Base-by-base conservation (phyloP, 2,888 invertebrate genomes). In the Ectemnius lituratus region DNA sequence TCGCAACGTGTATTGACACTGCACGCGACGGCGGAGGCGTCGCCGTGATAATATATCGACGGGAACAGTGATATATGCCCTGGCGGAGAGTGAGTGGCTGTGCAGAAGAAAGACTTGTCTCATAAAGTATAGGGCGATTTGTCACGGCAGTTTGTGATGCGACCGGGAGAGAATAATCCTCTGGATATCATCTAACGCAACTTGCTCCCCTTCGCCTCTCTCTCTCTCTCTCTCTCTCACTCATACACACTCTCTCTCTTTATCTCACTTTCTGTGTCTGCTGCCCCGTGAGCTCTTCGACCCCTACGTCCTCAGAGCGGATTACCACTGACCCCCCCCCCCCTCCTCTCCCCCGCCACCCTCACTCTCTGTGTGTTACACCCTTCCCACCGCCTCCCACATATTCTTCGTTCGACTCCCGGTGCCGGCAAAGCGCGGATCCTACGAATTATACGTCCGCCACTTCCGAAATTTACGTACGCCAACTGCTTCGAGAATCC, bases 41-140 rank as follows among this genome's bases (percentile, higher is more conserved):
- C 81, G 83, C 80, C 80, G 70, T 81, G 83, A 84, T 86, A 86
- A 88, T 86, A 88, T 87, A 88, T 88, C 85, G 88, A 79, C 82
- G 73, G 62, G 66, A 6, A 14, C 60, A 67, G 86, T 89, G 87
- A 88, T 88, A 86, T 88, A 89, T 89, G 86, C 81, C 60, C 70
- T 75, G 77, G 70, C 80, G 76, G 85, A 37, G 37, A 85, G 85
- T 79, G 85, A 81, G 83, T 83, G 78, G 83, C 81, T 82, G 72
- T 76, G 82, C 82, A 80, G 85, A 88, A 88, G 88, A 86, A 88
- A 86, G 85, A 87, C 87, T 87, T 84, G 86, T 86, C 86, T 87
- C 88, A 87, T 89, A 88, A 89, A 88, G 89, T 88, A 89, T 88
- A 85, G 88, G 85, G 86, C 87, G 87, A 89, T 89, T 89, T 89